Base-by-base conservation (phyloP, 1,140 invertebrate species). In the Scaptodrosophila lebanonensis region DNA sequence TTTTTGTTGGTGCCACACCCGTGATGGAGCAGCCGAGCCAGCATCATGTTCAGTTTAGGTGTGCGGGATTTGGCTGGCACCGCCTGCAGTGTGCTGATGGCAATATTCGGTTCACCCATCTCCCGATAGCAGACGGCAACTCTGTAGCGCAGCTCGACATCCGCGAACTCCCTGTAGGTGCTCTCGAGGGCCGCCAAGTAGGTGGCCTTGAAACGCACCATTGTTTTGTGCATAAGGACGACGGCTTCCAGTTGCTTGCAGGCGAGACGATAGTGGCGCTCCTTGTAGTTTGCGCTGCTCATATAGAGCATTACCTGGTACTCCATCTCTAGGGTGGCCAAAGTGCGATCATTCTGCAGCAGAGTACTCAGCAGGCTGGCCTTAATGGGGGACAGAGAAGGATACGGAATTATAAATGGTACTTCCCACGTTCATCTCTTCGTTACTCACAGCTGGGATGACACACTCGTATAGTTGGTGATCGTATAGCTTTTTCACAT, bases 71-170 rank as follows among this genome's bases (percentile, higher is more conserved):
- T 93, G 1, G 89, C 90, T 33, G 91, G 90, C 51, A 95, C 91
- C 33, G 90, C 90, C 66, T 94, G 92, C 15, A 95, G 66, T 51
- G 91, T 88, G 58, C 87, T 88, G 12, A 93, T 88, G 1, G 93
- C 93, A 86, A 92, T 89, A 35, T 87, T 83, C 3, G 86, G 87
- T 51, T 93, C 91, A 27, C 92, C 92, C 35, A 92, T 83, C 48
- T 92, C 90, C 0, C 90, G 83, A 57, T 91, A 88, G 85, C 93
- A 94, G 9, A 90, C 66, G 65, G 93, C 90, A 11, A 94, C 88
- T 64, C 92, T 89, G 71, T 91, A 94, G 63, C 93, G 93, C 17
- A 94, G 88, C 66, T 94, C 93, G 88, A 88, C 86, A 39, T 91
- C 90, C 2, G 87, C 86, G 39, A 90, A 87, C 12, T 90, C 60